Evolutionary conservation across 2,888 invertebrate genomes (phyloP), one percentile per base, ranked within the genome.

Genomic region (Mythimna loreyi): DNA sequence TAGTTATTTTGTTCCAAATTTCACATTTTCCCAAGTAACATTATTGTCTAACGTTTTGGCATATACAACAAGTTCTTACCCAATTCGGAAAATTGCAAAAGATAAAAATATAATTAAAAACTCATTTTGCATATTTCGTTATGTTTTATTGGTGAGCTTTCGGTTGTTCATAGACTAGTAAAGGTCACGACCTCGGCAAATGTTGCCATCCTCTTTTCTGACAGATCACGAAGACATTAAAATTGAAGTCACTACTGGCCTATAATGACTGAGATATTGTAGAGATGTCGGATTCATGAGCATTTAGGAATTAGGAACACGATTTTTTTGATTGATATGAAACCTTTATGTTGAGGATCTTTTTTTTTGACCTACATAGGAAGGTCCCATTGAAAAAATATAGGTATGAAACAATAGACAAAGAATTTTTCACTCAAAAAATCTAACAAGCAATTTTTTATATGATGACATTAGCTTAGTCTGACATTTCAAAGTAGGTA

Each of bases 171-270:
- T 23, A 61, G 58, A 33, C 50, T 45, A 13, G 11, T 9, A 74
- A 75, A 75, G 76, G 76, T 68, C 80, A 53, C 28, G 80, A 75
- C 76, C 80, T 80, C 56, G 59, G 36, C 19, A 50, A 61, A 50
- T 75, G 60, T 63, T 74, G 80, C 80, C 76, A 76, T 80, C 76
- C 79, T 67, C 80, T 68, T 80, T 64, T 52, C 63, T 80, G 80
- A 68, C 75, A 67, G 63, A 80, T 76, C 76, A 80, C 76, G 75
- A 76, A 64, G 43, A 68, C 60, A 74, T 60, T 67, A 57, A 28
- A 19, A 33, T 72, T 60, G 55, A 64, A 53, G 72, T 25, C 43
- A 62, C 74, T 60, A 33, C 47, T 58, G 40, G 57, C 21, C 5
- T 19, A 23, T 77, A 60, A 73, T 69, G 45, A 69, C 77, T 69